A percentile compares a stretch with the other conserved stretches of the same genome.
phyloP scores from a whole-genome alignment of 2,113 vertebrate species.

The Pterocles gutturalis region DNA sequence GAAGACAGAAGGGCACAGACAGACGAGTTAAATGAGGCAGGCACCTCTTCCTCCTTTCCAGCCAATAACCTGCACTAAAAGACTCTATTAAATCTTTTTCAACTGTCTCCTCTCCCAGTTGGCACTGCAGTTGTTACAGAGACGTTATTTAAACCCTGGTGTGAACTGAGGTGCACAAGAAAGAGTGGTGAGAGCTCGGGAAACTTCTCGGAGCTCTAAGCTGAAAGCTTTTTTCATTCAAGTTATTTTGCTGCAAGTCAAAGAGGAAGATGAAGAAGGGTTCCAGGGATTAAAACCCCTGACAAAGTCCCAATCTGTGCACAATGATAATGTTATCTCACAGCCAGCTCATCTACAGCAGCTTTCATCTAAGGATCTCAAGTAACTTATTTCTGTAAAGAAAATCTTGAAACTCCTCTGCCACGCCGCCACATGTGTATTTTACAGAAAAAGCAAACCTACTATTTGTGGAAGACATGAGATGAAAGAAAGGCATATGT shows the following conservation, averaged over 20 bases:
- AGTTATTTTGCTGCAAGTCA: constrained; percentile 3
- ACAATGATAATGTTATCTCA: background rate
- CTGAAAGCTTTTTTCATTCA: background rate
- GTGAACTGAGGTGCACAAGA: background rate
- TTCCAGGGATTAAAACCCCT: constrained; percentile 11
- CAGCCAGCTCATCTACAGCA: constrained; percentile 1
- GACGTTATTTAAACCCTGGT: background rate
- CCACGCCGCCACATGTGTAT: constrained; percentile 1
- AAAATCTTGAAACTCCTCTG: constrained; percentile 3
- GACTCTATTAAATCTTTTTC: background rate
- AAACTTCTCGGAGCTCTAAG: background rate
- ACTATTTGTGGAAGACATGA: background rate
- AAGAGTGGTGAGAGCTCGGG: background rate
- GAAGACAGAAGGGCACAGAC: background rate
- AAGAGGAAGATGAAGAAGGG: constrained; percentile 3
- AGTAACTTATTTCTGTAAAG: constrained; percentile 13
- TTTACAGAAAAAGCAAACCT: constrained; percentile 22
- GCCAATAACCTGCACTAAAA: background rate
- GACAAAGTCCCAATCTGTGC: background rate
- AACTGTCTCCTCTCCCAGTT: background rate
- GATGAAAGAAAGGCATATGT: background rate
- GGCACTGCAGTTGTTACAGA: background rate
- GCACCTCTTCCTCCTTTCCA: background rate
- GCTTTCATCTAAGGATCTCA: constrained; percentile 41
- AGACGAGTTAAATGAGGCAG: background rate